These are phyloP conservation scores for Heliconius ismenius DNA, from an alignment of 2,888 invertebrate species.

Conservation along the genomic window DNA sequence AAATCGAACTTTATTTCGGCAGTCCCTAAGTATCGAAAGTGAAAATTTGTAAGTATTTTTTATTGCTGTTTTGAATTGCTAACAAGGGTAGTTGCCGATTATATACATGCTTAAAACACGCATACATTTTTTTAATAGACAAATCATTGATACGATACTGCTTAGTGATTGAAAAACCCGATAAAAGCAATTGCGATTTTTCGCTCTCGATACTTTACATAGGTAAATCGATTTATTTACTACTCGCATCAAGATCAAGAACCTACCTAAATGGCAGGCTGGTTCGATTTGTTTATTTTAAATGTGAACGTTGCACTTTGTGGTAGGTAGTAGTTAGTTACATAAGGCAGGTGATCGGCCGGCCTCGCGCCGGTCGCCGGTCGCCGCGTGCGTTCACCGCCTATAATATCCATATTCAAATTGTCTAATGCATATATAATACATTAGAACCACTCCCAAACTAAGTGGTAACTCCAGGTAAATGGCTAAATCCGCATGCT, in stretches of 20 bases:
- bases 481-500: conserved; percentile 42
- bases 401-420: conserved; percentile 59
- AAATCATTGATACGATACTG: no score
- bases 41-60: conserved; percentile 8
- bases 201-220: no score
- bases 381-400: conserved; percentile 65
- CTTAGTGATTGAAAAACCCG: no score
- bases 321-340: conserved; percentile 50
- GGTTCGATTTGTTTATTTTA: conserved; percentile 57
- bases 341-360: conserved; percentile 78
- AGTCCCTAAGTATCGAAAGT: conserved; percentile 23
- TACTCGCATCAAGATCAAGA: conserved; percentile 58
- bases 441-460: conserved; percentile 46
- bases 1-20: conserved; percentile 27
- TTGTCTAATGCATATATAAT: conserved; percentile 56
- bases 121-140: no score
- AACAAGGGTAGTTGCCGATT: no score
- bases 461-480: conserved; percentile 38
- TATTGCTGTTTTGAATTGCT: conserved; percentile 25
- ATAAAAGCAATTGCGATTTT: no score
- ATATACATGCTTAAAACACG: no score
- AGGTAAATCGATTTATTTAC: not conserved
- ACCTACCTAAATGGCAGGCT: conserved; percentile 52
- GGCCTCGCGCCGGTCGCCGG: conserved; percentile 67
- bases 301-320: conserved; percentile 58